A percentile compares a stretch with the other conserved stretches of the same genome.
Evolutionary conservation across 2,888 invertebrate genomes (phyloP).

Genomic region (Dinocampus coccinellae): DNA sequence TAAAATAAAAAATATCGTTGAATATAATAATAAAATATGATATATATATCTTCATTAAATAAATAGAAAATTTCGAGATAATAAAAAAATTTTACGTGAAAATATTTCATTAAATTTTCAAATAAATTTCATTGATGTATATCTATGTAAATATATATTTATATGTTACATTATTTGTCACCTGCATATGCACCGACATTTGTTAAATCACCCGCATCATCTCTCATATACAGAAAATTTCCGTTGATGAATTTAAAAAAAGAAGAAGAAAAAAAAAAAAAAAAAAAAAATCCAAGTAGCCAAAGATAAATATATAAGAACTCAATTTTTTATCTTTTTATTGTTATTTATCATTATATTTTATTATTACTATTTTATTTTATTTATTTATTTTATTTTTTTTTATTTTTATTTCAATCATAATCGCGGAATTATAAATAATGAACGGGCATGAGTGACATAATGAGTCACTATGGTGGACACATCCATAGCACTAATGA

Average conservation of each 20-base stretch:
- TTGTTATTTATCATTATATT: neutral
- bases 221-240: neutral
- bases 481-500: constrained; percentile 61
- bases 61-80: too few relatives aligned
- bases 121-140: neutral
- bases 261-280: neutral
- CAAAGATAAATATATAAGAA: too few relatives aligned
- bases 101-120: too few relatives aligned
- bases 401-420: neutral
- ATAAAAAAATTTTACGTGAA: too few relatives aligned
- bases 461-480: constrained; percentile 59
- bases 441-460: constrained; percentile 52
- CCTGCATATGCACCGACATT: neutral
- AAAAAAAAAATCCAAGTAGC: neutral
- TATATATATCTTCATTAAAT: too few relatives aligned
- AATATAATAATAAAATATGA: too few relatives aligned
- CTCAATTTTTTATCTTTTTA: too few relatives aligned
- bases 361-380: neutral
- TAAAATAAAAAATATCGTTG: neutral
- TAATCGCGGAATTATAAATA: neutral
- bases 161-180: constrained; percentile 34
- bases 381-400: neutral
- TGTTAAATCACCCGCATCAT: neutral
- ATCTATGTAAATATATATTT: neutral
- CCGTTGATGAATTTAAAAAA: neutral